Percentiles rank a stretch among this genome's conserved stretches.
Evolutionary conservation across 1,140 invertebrate species (phyloP).

Genomic region (fruit fly (Drosophila melanogaster)): DNA sequence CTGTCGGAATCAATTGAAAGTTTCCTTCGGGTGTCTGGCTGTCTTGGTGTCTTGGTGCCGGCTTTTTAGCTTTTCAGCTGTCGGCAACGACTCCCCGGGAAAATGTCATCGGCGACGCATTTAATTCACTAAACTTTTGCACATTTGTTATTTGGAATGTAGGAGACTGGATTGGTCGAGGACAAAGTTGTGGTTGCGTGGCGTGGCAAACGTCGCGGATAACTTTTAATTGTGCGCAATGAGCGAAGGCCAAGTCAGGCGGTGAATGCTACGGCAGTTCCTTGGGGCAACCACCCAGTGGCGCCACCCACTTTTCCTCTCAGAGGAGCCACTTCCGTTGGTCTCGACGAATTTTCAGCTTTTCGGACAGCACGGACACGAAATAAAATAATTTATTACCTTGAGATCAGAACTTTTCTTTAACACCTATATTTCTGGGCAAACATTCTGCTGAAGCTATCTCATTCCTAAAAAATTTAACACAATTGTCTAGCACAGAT

Average conservation of each 20-base stretch:
- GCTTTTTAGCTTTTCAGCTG: constrained; percentile 7
- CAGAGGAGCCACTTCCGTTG: constrained; percentile 33
- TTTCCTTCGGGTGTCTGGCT: constrained; percentile 5
- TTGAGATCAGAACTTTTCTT: too few species aligned
- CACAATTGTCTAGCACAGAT: too few species aligned
- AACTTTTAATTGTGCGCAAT: constrained; percentile 78
- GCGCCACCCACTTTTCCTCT: constrained; percentile 8
- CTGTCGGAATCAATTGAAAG: constrained; percentile 30
- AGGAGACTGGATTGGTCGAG: not conserved
- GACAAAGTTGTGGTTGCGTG: constrained; percentile 40
- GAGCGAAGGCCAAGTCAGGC: constrained; percentile 51
- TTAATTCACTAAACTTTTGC: constrained; percentile 76
- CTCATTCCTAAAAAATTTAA: too few species aligned
- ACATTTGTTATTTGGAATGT: constrained; percentile 59
- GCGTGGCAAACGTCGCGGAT: constrained; percentile 27
- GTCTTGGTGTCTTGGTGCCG: not conserved
- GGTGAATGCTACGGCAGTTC: constrained; percentile 4
- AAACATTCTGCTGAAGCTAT: too few species aligned
- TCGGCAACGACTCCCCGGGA: constrained; percentile 15
- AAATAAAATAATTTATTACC: not conserved
- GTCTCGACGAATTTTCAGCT: constrained; percentile 8
- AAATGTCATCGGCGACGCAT: constrained; percentile 52
- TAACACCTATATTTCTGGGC: too few species aligned
- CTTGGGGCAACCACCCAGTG: constrained; percentile 2
- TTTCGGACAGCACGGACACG: not conserved